phyloP scores from a whole-genome alignment of 2,113 vertebrate species.

The Gambusia affinis region DNA sequence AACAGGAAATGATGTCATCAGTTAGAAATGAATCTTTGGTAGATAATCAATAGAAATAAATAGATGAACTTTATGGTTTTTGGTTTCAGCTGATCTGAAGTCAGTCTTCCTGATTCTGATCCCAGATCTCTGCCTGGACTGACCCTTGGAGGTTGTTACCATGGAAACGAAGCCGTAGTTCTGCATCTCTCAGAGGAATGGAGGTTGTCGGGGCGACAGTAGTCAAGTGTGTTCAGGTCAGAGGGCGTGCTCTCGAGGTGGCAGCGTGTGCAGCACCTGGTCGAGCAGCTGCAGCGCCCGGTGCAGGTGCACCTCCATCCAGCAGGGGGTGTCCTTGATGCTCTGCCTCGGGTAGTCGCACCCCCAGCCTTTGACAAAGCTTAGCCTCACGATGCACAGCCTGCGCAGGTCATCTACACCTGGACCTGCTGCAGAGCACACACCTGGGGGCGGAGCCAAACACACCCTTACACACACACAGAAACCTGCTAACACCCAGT shows the following conservation, averaged over 20 bases:
- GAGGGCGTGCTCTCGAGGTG: constrained; percentile 65
- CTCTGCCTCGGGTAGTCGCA: constrained; percentile 83
- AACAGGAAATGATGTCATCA: constrained; percentile 24
- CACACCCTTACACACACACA: background rate
- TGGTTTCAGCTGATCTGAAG: constrained; percentile 29
- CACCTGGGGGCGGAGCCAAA: constrained; percentile 13
- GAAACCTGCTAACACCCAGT: background rate
- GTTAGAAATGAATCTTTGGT: constrained; percentile 38
- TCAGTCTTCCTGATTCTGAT: background rate
- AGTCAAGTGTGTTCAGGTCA: constrained; percentile 25
- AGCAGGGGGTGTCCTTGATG: constrained; percentile 87
- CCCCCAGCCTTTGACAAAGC: constrained; percentile 88
- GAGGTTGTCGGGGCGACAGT: background rate
- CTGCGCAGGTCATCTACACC: constrained; percentile 82
- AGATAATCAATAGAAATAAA: constrained; percentile 41
- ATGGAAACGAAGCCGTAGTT: constrained; percentile 27
- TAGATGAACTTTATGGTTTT: constrained; percentile 2
- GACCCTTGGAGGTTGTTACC: constrained; percentile 11
- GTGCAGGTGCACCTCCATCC: constrained; percentile 85
- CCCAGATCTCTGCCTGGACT: background rate
- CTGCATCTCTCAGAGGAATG: constrained; percentile 26
- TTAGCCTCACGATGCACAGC: constrained; percentile 82
- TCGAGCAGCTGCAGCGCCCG: constrained; percentile 84
- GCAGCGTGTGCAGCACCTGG: constrained; percentile 84
- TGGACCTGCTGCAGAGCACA: constrained; percentile 73